Conservation (phyloP, 2,797 vertebrate species). For the Xerus rutilus region DNA sequence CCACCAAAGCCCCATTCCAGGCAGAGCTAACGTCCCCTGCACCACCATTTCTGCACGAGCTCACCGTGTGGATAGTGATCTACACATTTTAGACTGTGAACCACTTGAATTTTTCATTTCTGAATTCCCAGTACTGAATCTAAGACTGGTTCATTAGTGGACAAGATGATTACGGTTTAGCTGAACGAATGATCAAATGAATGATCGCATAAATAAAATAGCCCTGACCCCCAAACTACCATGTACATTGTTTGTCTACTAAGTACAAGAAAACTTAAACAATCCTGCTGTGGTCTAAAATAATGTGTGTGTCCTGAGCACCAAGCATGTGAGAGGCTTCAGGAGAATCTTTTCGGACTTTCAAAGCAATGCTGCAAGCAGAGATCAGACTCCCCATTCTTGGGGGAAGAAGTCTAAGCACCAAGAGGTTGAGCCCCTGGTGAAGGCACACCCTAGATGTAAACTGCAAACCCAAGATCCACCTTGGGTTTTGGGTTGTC, state of each 20-base stretch:
- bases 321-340: background rate
- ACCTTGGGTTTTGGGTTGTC: fast-evolving
- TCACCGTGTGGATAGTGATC: background rate
- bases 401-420: background rate
- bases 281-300: background rate
- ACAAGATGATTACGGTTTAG: background rate
- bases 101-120: background rate
- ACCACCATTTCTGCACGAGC: background rate
- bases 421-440: background rate
- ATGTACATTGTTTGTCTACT: background rate
- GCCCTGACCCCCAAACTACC: background rate
- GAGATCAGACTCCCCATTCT: background rate
- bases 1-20: background rate
- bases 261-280: background rate
- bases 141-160: too few relatives aligned
- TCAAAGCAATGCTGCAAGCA: background rate
- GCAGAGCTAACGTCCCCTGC: background rate
- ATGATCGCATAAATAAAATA: background rate
- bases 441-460: fast-evolving
- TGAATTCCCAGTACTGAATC: background rate
- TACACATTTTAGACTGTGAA: background rate
- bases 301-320: background rate
- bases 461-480: background rate
- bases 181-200: background rate
- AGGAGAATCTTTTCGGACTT: background rate